Base-by-base conservation (phyloP, 2,888 invertebrate genomes). In the Dexiosoma caninum region DNA sequence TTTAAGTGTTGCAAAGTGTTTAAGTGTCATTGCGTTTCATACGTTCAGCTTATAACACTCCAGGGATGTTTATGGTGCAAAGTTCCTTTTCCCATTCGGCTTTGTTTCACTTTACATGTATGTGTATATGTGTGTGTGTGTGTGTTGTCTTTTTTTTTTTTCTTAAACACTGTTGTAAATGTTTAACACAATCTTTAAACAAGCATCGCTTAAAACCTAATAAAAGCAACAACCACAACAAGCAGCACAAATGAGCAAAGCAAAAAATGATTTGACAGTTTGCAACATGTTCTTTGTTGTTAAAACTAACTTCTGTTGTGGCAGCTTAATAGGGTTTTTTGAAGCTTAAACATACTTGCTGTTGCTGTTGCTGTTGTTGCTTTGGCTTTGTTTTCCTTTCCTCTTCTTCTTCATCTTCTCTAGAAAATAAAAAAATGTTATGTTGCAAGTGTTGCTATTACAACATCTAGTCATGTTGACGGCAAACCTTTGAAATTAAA, bases 391-490 rank as follows among this genome's bases (percentile, higher is more conserved):
- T 42, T 16, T 51, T 40, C 4, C 21, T 40, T 16, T 53, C 32
- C 9, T 27, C n/a, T n/a, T n/a, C n/a, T n/a, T n/a, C n/a, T n/a
- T n/a, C n/a, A n/a, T n/a, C n/a, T n/a, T n/a, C n/a, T n/a, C n/a
- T n/a, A n/a, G n/a, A n/a, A n/a, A n/a, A n/a, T n/a, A n/a, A n/a
- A 49, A 40, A 62, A 62, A 44, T 76, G 59, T 57, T 49, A 70
- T 69, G 72, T 70, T 69, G 77, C 81, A 74, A 77, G 74, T 81
- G 81, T 81, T 77, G 62, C 69, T 81, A 69, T 81, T 74, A 77
- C 81, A 81, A 74, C 72, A 77, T 69, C 59, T 81, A 74, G 64
- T 74, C 64, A 81, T 74, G 77, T 77, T 74, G 77, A 77, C 69
- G 77, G 77, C 53, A 62, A 77, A 44, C 35, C 66, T 81, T 81